These are phyloP conservation scores for Hedya salicella DNA, from an alignment of 2,888 invertebrate species.

Conservation along the genomic window DNA sequence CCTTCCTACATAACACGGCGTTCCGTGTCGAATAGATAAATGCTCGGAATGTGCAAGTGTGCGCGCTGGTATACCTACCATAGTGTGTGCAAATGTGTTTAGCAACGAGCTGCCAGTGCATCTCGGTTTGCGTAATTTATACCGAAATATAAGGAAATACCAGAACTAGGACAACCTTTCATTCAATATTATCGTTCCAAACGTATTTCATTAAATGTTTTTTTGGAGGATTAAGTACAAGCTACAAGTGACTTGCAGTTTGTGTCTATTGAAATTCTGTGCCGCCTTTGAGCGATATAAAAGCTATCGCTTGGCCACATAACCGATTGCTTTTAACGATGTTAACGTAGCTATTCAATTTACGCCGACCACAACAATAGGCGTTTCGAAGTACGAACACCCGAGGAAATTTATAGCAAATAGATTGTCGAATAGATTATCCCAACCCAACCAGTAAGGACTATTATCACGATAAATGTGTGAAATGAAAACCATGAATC, in stretches of 20 bases:
- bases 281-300: not conserved
- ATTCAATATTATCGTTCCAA: conserved; percentile 33
- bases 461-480: not conserved
- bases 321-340: not conserved
- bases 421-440: not conserved
- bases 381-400: conserved; percentile 17
- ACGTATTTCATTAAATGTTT: conserved; percentile 19
- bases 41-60: conserved; percentile 50
- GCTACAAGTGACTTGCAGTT: not conserved
- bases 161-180: conserved; percentile 49
- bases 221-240: not conserved
- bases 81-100: conserved; percentile 62
- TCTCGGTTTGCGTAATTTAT: conserved; percentile 60
- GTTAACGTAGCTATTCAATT: conserved; percentile 15
- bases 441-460: not conserved
- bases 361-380: conserved; percentile 24
- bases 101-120: conserved; percentile 61
- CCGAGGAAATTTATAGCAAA: conserved; percentile 9
- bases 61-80: conserved; percentile 44
- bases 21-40: conserved; percentile 47
- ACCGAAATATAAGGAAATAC: conserved; percentile 63
- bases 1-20: conserved; percentile 30
- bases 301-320: not conserved
- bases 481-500: too few relatives aligned
- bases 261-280: not conserved